Evolutionary conservation across 2,113 vertebrate genomes (phyloP), one percentile per base, ranked within the genome.

Genomic region (Trinectes maculatus): DNA sequence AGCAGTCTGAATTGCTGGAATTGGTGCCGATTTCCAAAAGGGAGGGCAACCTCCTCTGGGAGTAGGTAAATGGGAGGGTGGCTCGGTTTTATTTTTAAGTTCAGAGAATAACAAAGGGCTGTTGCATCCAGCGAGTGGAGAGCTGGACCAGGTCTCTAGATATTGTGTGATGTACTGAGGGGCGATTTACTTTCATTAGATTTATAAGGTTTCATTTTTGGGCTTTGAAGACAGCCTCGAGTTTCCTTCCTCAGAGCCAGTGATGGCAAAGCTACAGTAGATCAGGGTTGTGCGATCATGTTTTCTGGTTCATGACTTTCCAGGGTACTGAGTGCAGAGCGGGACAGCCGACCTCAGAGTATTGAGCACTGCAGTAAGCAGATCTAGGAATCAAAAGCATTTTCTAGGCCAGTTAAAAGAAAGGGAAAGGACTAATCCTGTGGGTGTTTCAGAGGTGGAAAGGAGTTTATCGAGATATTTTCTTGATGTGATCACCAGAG

Each of bases 331-430:
- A 66, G 69, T 65, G 71, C 31, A 62, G 40, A 67, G 47, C 29
- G 47, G 72, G 36, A 59, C 18, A n/a, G n/a, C n/a, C n/a, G n/a
- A n/a, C n/a, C n/a, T n/a, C 34, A 0, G 58, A 77, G 80, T 75
- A 51, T 21, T 15, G 57, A 52, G 79, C 62, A 18, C 3, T 58
- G 56, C 70, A 76, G 59, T 39, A 59, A 70, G 70, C 42, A 31
- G 62, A 71, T 52, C 76, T 51, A 62, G 51, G 85, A 76, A 77
- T 77, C 60, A 80, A 85, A 75, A 65, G 52, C 49, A 43, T 80
- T 88, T 85, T 84, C 73, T 88, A 77, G 80, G 86, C 84, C 86
- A 88, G 71, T 74, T 67, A 71, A 70, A 80, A 52, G 60, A 24
- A 77, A 66, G 71, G 64, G 63, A 77, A 67, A 60, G 55, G 8